phyloP scores from a whole-genome alignment of 2,797 vertebrate species.

The Cottoperca gobio region DNA sequence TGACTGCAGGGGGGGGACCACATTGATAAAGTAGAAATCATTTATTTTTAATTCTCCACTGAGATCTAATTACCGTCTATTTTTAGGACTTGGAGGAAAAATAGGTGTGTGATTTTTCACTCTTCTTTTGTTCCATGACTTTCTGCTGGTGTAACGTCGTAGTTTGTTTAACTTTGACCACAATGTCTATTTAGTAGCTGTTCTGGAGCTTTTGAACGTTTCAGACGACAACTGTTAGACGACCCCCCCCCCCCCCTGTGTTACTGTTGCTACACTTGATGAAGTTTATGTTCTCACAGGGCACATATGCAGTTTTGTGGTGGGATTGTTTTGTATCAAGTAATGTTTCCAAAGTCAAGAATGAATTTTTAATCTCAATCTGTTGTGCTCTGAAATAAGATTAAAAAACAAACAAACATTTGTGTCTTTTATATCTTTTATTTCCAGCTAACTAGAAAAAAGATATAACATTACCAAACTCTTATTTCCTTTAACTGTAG shows the following conservation, averaged over 20 bases:
- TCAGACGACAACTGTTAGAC: too few relatives aligned
- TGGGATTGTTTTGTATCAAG: neutral
- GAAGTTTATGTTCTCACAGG: neutral
- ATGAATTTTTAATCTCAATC: neutral
- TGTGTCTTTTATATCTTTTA: neutral
- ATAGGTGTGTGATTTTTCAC: conserved; percentile 77
- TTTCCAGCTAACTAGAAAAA: neutral
- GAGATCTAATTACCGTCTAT: conserved; percentile 90
- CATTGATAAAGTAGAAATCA: conserved; percentile 91
- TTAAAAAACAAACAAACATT: neutral
- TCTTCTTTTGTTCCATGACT: conserved; percentile 42
- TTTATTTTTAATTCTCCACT: conserved; percentile 90
- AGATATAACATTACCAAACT: too few relatives aligned
- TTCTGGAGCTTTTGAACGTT: conserved; percentile 1
- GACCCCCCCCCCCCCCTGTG: neutral
- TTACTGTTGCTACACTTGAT: neutral
- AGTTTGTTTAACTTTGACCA: conserved; percentile 33
- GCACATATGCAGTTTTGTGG: neutral
- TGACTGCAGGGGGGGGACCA: conserved; percentile 68
- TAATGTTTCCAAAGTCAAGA: neutral
- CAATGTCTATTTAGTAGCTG: neutral
- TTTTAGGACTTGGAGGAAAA: conserved; percentile 77
- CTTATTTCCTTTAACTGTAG: neutral
- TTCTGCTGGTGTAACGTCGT: conserved; percentile 13
- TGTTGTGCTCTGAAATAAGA: neutral